Evolutionary conservation across 1,140 invertebrate genomes (phyloP).

Genomic region (Microvelia longipes): DNA sequence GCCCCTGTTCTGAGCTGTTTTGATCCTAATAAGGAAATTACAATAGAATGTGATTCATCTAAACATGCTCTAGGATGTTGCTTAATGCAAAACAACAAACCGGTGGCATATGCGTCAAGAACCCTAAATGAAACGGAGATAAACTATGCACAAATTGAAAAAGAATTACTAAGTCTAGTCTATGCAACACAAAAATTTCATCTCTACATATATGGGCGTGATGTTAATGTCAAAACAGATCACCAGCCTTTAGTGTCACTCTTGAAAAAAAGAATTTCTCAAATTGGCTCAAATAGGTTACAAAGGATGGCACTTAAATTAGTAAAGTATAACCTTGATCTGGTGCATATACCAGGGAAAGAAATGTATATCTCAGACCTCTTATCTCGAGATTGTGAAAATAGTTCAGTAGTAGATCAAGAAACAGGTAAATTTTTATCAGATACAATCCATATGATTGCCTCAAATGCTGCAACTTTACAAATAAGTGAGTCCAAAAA

Average conservation of each 20-base stretch:
- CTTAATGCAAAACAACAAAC: constrained; percentile 22
- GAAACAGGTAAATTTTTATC: background rate
- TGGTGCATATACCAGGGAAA: background rate
- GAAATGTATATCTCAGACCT: background rate
- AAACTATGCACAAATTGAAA: constrained; percentile 31
- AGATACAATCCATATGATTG: background rate
- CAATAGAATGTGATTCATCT: constrained; percentile 21
- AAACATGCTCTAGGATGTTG: constrained; percentile 23
- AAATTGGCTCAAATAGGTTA: background rate
- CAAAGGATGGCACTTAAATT: background rate
- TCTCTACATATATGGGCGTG: background rate
- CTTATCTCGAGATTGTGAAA: background rate
- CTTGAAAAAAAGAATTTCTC: background rate
- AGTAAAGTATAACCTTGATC: background rate
- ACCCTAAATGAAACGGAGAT: constrained; percentile 22
- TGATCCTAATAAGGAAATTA: constrained; percentile 17
- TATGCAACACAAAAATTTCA: constrained; percentile 15
- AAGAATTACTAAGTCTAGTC: constrained; percentile 29
- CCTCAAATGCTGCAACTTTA: background rate
- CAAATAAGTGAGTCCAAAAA: background rate
- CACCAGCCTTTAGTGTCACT: background rate
- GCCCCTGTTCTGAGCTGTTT: constrained; percentile 21
- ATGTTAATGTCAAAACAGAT: background rate
- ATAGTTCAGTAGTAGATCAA: background rate
- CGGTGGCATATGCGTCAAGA: constrained; percentile 25